A percentile compares a stretch with the other conserved stretches of the same genome.
Conservation (phyloP, 1,140 invertebrate genomes). For the Microplitis demolitor region DNA sequence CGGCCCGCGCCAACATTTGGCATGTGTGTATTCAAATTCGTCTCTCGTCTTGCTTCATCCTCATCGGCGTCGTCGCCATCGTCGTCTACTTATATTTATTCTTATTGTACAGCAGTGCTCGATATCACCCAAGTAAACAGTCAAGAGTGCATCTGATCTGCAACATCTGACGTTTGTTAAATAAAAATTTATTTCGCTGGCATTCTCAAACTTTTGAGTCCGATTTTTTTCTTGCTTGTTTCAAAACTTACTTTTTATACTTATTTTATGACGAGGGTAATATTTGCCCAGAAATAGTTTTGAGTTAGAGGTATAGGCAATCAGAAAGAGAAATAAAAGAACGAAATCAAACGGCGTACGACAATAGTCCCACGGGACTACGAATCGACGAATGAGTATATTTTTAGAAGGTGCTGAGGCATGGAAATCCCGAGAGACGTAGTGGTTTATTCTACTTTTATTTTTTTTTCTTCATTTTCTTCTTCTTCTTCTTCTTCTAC, state of each 20-base stretch:
- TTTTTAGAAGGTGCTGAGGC: conserved; percentile 24
- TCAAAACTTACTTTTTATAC: no score
- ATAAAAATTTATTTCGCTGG: no score
- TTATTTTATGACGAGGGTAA: no score
- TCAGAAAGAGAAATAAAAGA: not conserved
- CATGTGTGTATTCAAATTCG: conserved; percentile 53
- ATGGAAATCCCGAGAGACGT: conserved; percentile 20
- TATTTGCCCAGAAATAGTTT: no score
- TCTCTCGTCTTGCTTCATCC: not conserved
- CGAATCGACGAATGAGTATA: conserved; percentile 24
- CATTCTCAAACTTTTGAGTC: no score
- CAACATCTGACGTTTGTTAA: no score
- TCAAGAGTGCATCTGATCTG: no score
- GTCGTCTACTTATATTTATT: not conserved
- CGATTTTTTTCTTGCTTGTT: no score
- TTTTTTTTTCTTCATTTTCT: not conserved
- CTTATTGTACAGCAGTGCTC: no score
- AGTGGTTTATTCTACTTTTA: no score
- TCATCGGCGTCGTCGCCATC: not conserved
- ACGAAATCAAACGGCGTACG: conserved; percentile 16
- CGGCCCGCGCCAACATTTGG: conserved; percentile 40
- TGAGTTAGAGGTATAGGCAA: no score
- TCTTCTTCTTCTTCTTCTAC: not conserved
- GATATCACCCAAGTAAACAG: no score
- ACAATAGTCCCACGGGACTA: conserved; percentile 9